phyloP scores from a whole-genome alignment of 2,113 vertebrate species.

The Sorex fumeus region DNA sequence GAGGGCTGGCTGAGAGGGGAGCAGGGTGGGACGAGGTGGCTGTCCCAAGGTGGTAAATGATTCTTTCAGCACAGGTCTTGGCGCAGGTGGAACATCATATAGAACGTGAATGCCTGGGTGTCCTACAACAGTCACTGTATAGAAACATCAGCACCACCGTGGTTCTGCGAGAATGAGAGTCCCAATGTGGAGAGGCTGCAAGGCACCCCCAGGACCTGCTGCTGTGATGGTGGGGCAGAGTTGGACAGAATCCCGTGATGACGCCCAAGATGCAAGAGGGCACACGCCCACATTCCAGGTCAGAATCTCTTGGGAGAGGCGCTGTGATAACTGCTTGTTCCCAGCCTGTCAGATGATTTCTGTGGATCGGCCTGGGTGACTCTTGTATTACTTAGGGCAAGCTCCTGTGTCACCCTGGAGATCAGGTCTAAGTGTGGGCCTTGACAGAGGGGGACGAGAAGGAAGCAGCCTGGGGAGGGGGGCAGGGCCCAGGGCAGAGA shows the following conservation, averaged over 20 bases:
- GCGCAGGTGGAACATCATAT: too few species aligned
- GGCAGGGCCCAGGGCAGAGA: too few species aligned
- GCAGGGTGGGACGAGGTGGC: not conserved
- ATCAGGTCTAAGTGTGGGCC: too few species aligned
- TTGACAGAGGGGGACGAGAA: not conserved
- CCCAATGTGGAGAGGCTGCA: too few species aligned
- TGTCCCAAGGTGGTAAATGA: not conserved
- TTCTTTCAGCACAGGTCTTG: too few species aligned
- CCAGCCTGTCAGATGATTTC: not conserved
- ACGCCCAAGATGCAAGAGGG: too few species aligned
- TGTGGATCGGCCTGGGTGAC: not conserved
- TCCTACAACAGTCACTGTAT: rapidly evolving
- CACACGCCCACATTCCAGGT: not conserved
- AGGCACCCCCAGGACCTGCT: too few species aligned
- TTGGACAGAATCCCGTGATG: too few species aligned
- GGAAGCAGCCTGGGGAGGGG: not conserved
- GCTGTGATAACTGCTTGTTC: not conserved
- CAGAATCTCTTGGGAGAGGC: not conserved
- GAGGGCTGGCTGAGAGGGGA: not conserved
- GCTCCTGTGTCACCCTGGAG: too few species aligned
- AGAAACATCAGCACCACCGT: not conserved
- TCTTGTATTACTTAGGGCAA: too few species aligned
- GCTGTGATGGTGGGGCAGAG: not conserved
- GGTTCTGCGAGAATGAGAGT: too few species aligned
- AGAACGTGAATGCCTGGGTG: too few species aligned